Evolutionary conservation across 2,888 invertebrate species (phyloP).

Genomic region (Tinea trinotella): DNA sequence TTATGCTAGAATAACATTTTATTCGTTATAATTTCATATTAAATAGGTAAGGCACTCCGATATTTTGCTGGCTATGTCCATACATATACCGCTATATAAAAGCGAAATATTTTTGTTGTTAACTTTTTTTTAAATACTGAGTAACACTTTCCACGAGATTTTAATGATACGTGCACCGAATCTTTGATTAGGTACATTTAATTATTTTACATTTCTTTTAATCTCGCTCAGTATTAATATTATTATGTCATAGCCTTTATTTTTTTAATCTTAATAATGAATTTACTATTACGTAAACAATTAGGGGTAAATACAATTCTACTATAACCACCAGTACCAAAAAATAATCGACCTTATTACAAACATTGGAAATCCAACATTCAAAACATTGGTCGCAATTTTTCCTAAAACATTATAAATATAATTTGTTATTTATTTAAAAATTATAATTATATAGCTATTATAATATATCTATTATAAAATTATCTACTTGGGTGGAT

Average conservation of each 20-base stretch:
- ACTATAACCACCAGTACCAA: no score
- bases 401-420: background rate
- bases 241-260: background rate
- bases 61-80: slow-evolving; percentile 47
- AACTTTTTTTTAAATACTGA: background rate
- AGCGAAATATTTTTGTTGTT: background rate
- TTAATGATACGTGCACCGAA: background rate
- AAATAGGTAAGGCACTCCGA: slow-evolving; percentile 73
- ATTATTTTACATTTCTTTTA: background rate
- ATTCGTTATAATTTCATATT: slow-evolving; percentile 68
- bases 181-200: background rate
- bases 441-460: background rate
- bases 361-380: no score
- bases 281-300: background rate
- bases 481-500: slow-evolving; percentile 15
- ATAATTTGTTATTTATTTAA: background rate
- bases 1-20: slow-evolving; percentile 70
- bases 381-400: background rate
- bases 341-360: background rate
- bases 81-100: background rate
- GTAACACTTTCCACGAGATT: background rate
- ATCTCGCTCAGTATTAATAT: background rate
- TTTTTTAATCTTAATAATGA: background rate
- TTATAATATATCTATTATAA: background rate
- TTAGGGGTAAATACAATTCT: no score